Base-by-base conservation (phyloP, 2,113 vertebrate species). In the Ophiodon elongatus region DNA sequence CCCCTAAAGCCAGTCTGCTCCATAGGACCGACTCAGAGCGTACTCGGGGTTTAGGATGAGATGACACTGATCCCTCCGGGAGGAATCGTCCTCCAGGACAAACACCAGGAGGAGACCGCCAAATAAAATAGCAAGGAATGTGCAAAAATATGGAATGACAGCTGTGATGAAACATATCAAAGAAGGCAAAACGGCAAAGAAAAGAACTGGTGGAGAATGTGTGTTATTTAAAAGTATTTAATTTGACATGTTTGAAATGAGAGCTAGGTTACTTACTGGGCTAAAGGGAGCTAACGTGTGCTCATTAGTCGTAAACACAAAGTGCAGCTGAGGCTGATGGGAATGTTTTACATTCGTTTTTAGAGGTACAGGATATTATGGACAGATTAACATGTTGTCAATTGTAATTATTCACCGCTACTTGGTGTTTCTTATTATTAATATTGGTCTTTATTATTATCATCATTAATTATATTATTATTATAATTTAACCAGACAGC, bases 21-120 rank as follows among this genome's bases (percentile, higher is more conserved):
- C 75, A 64, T 1, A 57, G 35, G 39, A 72, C 1, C 66, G 63
- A 59, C 37, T 73, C 23, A 8, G 31, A 47, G 63, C 35, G 47
- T 2, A 25, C 47, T 70, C 66, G 2, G n/a, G 66, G 50, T 83
- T 79, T 45, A 80, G 54, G 23, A 77, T 77, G 10, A 77, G 41
- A 60, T 41, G 33, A 31, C 29, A 57, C 63, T 35, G 21, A 62
- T 56, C 17, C 43, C 23, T 25, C 7, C 21, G 23, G 59, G 39
- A 50, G 8, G 31, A 35, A 72, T 3, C 15, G 9, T 39, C 74
- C 25, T 50, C 11, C 50, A 47, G 29, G 29, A 45, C 1, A 27
- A 62, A 50, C 1, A 50, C 21, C n/a, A n/a, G n/a, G n/a, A n/a
- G n/a, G n/a, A n/a, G n/a, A n/a, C n/a, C n/a, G n/a, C n/a, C n/a